A percentile compares a stretch with the other conserved stretches of the same genome.
Evolutionary conservation across 2,888 invertebrate species (phyloP).

Genomic region (Oscheius sp.): DNA sequence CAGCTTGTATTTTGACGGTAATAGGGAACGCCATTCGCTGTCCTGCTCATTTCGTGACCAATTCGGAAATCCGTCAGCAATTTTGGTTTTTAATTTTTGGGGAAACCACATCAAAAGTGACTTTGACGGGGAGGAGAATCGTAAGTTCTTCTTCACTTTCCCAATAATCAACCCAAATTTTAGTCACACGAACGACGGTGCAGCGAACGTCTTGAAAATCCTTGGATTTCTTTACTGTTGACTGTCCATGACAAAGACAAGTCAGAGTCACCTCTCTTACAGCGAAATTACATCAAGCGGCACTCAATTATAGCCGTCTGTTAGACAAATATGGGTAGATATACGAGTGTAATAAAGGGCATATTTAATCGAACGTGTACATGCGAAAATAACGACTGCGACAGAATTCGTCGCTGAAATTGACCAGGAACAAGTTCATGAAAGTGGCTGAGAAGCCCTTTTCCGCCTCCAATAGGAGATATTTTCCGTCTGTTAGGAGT

Average conservation of each 20-base stretch:
- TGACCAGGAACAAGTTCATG: constrained; percentile 43
- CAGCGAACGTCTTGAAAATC: constrained; percentile 51
- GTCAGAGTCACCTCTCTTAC: constrained; percentile 32
- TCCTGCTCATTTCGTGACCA: constrained; percentile 69
- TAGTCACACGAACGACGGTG: constrained; percentile 10
- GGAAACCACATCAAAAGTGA: constrained; percentile 17
- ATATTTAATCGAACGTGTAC: constrained; percentile 40
- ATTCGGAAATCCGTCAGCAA: constrained; percentile 69
- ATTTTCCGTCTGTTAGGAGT: constrained; percentile 41
- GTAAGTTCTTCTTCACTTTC: constrained; percentile 11
- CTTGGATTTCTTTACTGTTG: constrained; percentile 50
- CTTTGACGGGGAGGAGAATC: constrained; percentile 11
- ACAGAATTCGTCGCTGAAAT: constrained; percentile 44
- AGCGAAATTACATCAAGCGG: constrained; percentile 30
- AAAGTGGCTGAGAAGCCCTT: constrained; percentile 44
- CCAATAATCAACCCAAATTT: background rate
- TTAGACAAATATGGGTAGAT: constrained; percentile 10
- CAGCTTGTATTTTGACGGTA: constrained; percentile 66
- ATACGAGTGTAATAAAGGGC: background rate
- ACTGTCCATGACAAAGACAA: constrained; percentile 36
- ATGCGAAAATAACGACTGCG: constrained; percentile 43
- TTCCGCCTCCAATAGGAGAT: constrained; percentile 42
- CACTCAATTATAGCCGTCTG: constrained; percentile 36
- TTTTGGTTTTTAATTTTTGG: constrained; percentile 56
- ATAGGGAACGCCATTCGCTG: constrained; percentile 71